Evolutionary conservation across 1,140 invertebrate genomes (phyloP), one percentile per base, ranked within the genome.

Genomic region (Hypothenemus hampei): DNA sequence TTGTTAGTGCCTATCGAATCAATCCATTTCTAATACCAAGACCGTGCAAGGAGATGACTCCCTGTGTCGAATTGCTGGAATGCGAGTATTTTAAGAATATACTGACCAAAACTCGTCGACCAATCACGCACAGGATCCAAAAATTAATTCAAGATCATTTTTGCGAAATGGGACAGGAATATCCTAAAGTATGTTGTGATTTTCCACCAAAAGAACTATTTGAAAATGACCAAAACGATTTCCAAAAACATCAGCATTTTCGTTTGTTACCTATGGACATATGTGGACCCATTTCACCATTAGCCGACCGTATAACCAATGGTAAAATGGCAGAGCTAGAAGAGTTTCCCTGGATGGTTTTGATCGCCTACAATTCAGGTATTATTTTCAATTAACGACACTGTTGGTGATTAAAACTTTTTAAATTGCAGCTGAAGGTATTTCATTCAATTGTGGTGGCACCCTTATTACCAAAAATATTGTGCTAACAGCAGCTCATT

Each of bases 331-430:
- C 77, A 1, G 60, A 58, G n/a, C 46, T 72, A 4, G 72, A 73
- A 46, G 76, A 79, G 50, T 77, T 75, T 63, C 78, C 79, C 1
- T 81, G 78, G 78, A 72, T 78, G 64, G 77, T 69, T 4, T 66
- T 76, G n/a, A 65, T 80, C 10, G 67, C 68, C 10, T 62, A 70
- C 37, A 71, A 73, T 44, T 65, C 50, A 53, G 50, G 50, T 53
- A 44, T 21, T 21, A 21, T 21, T 43, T 8, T 10, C 22, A 18
- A 3, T n/a, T n/a, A 35, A 13, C 3, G 15, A 26, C 15, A 35
- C 1, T 19, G 3, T 7, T 19, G 33, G 16, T 7, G n/a, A 1
- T 6, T 8, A 48, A 21, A 2, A 19, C 3, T 36, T 48, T 35
- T 21, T 31, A 29, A 8, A 18, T 31, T 43, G 23, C 35, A 53